Base-by-base conservation (phyloP, 2,888 invertebrate species). In the Osmoderma eremita region DNA sequence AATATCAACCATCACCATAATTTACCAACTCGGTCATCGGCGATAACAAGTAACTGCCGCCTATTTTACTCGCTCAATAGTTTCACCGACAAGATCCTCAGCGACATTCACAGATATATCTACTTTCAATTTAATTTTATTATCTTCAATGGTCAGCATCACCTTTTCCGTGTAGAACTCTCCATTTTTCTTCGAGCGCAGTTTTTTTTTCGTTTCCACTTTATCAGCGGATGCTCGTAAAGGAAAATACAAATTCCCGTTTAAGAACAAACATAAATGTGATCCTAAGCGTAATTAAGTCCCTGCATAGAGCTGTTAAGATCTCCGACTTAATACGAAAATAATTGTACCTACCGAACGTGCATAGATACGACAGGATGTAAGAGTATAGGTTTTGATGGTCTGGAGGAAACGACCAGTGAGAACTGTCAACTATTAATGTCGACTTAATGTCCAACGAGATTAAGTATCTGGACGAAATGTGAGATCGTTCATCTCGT, bases 301-400 rank as follows among this genome's bases (percentile, higher is more conserved):
- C 36, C 10, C 5, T 15, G 42, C 5, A 15, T 15, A 13, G 10
- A 5, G 3, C 42, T 13, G 4, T 13, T 17, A 15, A 15, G 13
- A 3, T 38, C 53, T 10, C n/a, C 18, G 20, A 15, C 10, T 53
- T 53, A 53, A 53, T 53, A 24, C 36, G 38, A 38, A 24, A 53
- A 53, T 38, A 53, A 53, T 53, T 53, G 38, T 17, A n/a, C 38
- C 53, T 38, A 22, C 36, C 12, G 38, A 53, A 53, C 38, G 18
- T 20, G 38, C 30, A 30, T 30, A 5, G 38, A 10, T 17, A 39
- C 6, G 30, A 6, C 53, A 53, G 53, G 53, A 53, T 53, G 53
- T 53, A 53, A 53, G 53, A 53, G 53, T 53, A 38, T 53, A 17
- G 38, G 53, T 53, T 53, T 1, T 30, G 30, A 53, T 53, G 53